Percentiles rank a stretch among this genome's conserved stretches.
Conservation (phyloP, 2,888 invertebrate genomes). For the Cataglyphis altisquamis region DNA sequence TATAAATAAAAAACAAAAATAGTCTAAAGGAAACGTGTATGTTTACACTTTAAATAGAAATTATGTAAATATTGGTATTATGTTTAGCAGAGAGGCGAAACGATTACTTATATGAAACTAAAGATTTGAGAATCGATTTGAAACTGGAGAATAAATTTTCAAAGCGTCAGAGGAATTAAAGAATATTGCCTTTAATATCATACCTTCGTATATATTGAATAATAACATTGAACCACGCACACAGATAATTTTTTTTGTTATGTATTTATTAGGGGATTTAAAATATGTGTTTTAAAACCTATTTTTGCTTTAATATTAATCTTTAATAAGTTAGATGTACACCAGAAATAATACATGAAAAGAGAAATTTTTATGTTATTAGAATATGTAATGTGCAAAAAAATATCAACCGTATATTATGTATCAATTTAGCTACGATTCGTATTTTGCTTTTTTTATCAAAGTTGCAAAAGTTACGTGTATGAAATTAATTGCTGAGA, state of each 20-base stretch:
- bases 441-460: not conserved
- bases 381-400: not conserved
- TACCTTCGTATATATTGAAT: not conserved
- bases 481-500: not conserved
- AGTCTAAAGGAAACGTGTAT: not conserved
- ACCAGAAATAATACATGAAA: not conserved
- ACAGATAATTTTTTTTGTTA: not conserved
- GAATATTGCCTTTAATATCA: not conserved
- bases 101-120: not conserved
- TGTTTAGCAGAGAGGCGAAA: not conserved
- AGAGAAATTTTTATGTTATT: not conserved
- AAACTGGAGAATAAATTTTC: not conserved
- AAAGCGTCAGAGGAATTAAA: not conserved
- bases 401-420: not conserved
- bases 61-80: not conserved
- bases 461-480: not conserved
- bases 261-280: not conserved
- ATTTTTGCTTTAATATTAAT: not conserved
- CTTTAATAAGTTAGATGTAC: not conserved
- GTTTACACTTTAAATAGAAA: not conserved
- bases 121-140: not conserved
- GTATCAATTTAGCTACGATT: not conserved
- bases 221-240: not conserved
- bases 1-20: not conserved
- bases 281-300: too few species aligned